A percentile compares a stretch with the other conserved stretches of the same genome.
These are phyloP conservation scores for Magallana ariakensis DNA, from an alignment of 1,140 invertebrate genomes.

Conservation along the genomic window DNA sequence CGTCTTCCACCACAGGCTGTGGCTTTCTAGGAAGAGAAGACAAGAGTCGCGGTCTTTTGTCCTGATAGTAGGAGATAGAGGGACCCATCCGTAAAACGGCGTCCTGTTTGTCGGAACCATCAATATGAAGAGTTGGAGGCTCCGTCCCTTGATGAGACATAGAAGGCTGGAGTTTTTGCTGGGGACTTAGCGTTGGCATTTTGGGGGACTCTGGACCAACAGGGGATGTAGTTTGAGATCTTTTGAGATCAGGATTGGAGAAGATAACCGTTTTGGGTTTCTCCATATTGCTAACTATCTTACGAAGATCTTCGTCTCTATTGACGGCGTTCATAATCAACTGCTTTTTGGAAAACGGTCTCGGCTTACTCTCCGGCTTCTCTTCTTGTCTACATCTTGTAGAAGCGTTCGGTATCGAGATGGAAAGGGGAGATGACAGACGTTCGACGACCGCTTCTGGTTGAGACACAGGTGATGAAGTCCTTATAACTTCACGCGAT, in stretches of 20 bases:
- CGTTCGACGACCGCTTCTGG: background rate
- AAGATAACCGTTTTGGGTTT: conserved; percentile 41
- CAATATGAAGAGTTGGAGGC: conserved; percentile 66
- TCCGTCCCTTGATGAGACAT: conserved; percentile 63
- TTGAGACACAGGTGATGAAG: background rate
- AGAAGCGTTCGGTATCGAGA: conserved; percentile 38
- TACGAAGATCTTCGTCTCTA: conserved; percentile 70
- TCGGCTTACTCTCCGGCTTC: conserved; percentile 42
- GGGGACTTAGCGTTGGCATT: conserved; percentile 73
- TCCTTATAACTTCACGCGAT: background rate
- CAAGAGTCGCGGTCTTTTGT: background rate
- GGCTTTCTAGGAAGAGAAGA: conserved; percentile 32
- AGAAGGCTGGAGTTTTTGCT: conserved; percentile 66
- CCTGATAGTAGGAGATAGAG: background rate
- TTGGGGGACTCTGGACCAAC: conserved; percentile 70
- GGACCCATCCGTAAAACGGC: background rate
- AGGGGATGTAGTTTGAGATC: conserved; percentile 39
- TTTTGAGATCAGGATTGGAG: conserved; percentile 4
- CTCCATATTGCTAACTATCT: conserved; percentile 51
- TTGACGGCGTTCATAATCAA: conserved; percentile 72
- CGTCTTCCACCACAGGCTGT: conserved; percentile 16
- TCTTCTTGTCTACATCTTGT: background rate
- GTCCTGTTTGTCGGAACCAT: conserved; percentile 35
- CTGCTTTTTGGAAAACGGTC: conserved; percentile 66
- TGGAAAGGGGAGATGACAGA: conserved; percentile 40